These are phyloP conservation scores for Poecile atricapillus DNA, from an alignment of 2,113 vertebrate species.

Conservation along the genomic window DNA sequence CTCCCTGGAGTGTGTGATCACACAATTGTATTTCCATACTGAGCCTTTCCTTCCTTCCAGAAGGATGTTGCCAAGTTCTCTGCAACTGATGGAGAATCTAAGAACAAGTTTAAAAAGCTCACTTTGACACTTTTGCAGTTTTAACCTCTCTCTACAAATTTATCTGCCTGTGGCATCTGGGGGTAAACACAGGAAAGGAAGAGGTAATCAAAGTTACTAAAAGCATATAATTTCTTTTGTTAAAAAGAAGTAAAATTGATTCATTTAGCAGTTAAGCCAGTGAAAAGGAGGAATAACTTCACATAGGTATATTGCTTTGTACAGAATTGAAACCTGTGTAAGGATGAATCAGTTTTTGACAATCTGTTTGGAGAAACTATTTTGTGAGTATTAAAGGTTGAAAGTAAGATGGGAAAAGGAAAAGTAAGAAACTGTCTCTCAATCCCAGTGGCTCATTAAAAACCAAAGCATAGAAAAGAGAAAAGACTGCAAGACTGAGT, in stretches of 20 bases:
- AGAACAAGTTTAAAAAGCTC: not conserved
- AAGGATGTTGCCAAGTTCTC: conserved; percentile 21
- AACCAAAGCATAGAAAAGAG: not conserved
- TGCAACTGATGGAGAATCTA: not conserved
- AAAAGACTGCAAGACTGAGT: not conserved
- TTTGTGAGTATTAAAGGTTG: not conserved
- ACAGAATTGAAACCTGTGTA: not conserved
- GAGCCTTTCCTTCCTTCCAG: conserved; percentile 55
- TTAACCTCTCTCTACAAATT: not conserved
- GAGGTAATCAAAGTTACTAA: not conserved
- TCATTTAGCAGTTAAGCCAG: not conserved
- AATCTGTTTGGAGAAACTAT: not conserved
- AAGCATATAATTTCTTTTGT: not conserved
- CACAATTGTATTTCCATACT: not conserved
- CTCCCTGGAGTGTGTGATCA: conserved; percentile 12
- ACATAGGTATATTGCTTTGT: not conserved
- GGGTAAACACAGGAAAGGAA: not conserved
- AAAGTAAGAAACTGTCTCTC: not conserved
- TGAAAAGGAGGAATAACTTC: not conserved
- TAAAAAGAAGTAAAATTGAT: not conserved
- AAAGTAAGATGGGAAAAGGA: not conserved
- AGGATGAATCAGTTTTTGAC: not conserved
- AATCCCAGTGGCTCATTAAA: not conserved
- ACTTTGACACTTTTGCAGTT: not conserved
- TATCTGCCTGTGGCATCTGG: not conserved